phyloP scores from a whole-genome alignment of 2,797 vertebrate species.

The Alosa sapidissima region DNA sequence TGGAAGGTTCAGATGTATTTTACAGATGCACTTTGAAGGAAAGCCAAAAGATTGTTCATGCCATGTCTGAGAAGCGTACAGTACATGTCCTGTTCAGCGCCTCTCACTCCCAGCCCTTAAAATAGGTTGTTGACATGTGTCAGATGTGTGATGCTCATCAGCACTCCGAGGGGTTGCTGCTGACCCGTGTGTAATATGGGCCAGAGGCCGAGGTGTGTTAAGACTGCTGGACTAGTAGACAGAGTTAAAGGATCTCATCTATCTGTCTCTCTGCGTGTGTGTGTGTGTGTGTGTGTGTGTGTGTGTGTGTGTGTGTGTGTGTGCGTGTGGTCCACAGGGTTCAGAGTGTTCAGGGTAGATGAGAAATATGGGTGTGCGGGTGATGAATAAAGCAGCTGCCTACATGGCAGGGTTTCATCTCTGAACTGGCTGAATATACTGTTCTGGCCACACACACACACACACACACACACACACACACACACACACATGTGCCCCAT shows the following conservation, averaged over 20 bases:
- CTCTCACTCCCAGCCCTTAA: constrained; percentile 35
- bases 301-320: neutral
- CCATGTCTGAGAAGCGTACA: neutral
- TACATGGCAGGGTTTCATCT: neutral
- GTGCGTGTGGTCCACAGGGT: neutral
- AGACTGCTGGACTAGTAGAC: neutral
- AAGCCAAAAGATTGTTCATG: neutral
- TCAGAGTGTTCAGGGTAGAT: too few species aligned
- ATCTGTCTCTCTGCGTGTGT: neutral
- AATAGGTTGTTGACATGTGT: constrained; percentile 7
- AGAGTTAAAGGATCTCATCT: neutral
- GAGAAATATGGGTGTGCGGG: neutral
- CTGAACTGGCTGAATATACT: neutral
- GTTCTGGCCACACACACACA: neutral
- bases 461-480: constrained; percentile 11
- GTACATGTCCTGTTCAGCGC: neutral
- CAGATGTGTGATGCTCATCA: neutral
- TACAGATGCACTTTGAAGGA: neutral
- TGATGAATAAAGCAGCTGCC: neutral
- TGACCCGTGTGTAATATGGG: constrained; percentile 24
- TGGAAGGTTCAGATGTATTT: neutral
- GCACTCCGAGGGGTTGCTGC: constrained; percentile 10
- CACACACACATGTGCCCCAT: constrained; percentile 40
- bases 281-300: constrained; percentile 20
- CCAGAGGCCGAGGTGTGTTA: constrained; percentile 40